Conservation (phyloP, 1,140 invertebrate genomes). For the Acromyrmex charruanus region DNA sequence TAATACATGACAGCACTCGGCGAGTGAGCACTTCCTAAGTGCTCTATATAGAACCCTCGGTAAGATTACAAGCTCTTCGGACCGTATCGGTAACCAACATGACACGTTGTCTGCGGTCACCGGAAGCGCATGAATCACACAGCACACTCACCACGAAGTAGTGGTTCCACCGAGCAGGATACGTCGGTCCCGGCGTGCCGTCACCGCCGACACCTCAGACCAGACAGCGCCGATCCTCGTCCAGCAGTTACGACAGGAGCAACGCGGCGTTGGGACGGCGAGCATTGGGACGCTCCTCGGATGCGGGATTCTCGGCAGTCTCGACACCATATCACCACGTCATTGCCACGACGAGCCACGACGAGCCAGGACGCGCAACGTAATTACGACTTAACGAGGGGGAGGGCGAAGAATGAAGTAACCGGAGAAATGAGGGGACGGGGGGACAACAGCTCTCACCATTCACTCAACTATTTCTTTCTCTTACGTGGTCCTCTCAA, state of each 20-base stretch:
- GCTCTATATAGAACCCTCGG: neutral
- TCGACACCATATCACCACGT: conserved; percentile 80
- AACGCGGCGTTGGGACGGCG: conserved; percentile 61
- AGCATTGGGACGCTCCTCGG: conserved; percentile 74
- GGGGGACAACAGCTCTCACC: conserved; percentile 50
- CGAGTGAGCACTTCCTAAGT: neutral
- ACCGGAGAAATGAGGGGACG: neutral
- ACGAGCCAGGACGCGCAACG: conserved; percentile 4
- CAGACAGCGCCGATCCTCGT: conserved; percentile 51
- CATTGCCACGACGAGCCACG: conserved; percentile 53
- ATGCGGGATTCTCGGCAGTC: conserved; percentile 74
- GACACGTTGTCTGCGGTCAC: conserved; percentile 1
- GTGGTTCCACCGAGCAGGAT: conserved; percentile 79
- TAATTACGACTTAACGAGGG: neutral
- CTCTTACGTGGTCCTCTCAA: neutral
- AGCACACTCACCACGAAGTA: conserved; percentile 82
- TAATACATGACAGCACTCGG: conserved; percentile 10
- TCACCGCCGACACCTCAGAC: conserved; percentile 64
- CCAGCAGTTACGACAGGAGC: conserved; percentile 19
- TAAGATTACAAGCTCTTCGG: neutral
- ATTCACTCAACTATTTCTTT: conserved; percentile 47
- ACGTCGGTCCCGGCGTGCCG: conserved; percentile 70
- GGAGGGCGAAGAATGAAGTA: neutral
- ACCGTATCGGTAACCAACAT: neutral
- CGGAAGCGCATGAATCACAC: conserved; percentile 36